Base-by-base conservation (phyloP, 2,888 invertebrate genomes). In the Rhopalosiphum nymphaeae region DNA sequence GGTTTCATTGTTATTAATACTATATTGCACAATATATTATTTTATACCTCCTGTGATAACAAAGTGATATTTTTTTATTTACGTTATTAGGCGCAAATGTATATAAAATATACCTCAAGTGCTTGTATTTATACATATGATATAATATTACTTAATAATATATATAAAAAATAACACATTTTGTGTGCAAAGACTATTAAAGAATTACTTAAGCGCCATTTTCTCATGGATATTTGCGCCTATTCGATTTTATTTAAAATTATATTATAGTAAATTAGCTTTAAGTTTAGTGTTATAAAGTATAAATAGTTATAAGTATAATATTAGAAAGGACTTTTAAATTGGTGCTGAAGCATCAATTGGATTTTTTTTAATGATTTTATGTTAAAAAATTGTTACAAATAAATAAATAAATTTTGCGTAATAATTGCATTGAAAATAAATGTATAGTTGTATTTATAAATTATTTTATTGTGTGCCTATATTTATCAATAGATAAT, bases 21-120 rank as follows among this genome's bases (percentile, higher is more conserved):
- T 92, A 67, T 36, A 92, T 88, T 93, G 93, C 89, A 93, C 89
- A 89, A 84, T 57, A 56, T 89, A 89, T 93, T 57, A 84, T 89
- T 93, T 93, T 84, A 44, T 93, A 93, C 93, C 93, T 89, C 93
- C 89, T 93, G 93, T 93, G 93, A 93, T 93, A 93, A 93, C 44
- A 78, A 93, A 93, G 93, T 93, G 93, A 93, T 93, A 93, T 89
- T 49, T 29, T 88, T 92, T 89, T 78, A 92, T 67, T 92, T 88
- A 78, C 88, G 53, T 53, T 44, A 84, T 89, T 89, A 93, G 84
- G 89, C 44, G 78, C 93, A 89, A 93, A 49, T 36, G 21, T n/a
- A 89, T 53, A 46, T 42, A 92, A 46, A 61, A 91, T 78, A 26
- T 53, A 56, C 36, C 78, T 36, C 5, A 56, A 84, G 3, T 36